A percentile compares a stretch with the other conserved stretches of the same genome.
phyloP scores from a whole-genome alignment of 2,797 vertebrate species.

The Chloroceryle amazona region DNA sequence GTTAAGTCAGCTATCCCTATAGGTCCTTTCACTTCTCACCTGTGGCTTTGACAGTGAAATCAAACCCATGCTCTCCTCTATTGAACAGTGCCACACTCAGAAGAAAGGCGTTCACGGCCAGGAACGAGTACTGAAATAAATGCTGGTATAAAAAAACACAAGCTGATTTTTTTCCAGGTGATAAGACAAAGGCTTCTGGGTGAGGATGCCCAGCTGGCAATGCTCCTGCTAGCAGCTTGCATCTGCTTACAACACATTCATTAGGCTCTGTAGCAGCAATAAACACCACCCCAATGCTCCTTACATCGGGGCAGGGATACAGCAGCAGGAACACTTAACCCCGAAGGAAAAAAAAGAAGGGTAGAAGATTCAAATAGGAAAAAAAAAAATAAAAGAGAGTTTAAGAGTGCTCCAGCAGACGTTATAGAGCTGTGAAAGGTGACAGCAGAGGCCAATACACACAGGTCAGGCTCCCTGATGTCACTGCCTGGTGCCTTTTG shows the following conservation, averaged over 20 bases:
- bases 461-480: background rate
- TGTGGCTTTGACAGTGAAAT: background rate
- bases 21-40: background rate
- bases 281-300: background rate
- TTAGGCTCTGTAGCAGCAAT: accelerated
- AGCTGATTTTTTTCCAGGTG: background rate
- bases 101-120: background rate
- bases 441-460: background rate
- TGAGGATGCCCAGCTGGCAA: background rate
- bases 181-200: background rate
- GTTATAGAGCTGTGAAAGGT: background rate
- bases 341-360: background rate
- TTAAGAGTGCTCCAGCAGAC: background rate
- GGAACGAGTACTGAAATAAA: background rate
- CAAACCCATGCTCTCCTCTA: background rate
- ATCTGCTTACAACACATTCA: background rate
- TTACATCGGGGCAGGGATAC: accelerated
- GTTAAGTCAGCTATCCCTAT: background rate
- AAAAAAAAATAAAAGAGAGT: background rate
- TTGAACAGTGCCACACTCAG: background rate
- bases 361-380: background rate
- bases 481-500: background rate
- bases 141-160: background rate
- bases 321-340: background rate
- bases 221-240: accelerated